These are phyloP conservation scores for Leptinotarsa texana DNA, from an alignment of 1,140 invertebrate genomes.

Conservation along the genomic window DNA sequence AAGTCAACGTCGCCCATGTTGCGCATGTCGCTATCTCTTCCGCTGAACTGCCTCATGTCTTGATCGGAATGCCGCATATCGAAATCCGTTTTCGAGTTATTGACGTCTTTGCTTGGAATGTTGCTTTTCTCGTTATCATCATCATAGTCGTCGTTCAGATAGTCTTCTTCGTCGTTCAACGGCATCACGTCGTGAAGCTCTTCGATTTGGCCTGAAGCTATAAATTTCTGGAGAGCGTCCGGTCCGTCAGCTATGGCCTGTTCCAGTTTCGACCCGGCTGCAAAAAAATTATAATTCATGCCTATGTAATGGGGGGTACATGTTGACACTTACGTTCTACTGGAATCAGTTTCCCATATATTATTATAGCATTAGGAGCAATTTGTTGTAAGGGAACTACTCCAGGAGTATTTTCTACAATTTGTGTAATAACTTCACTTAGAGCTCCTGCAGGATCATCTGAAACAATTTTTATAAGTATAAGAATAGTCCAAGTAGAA, in stretches of 20 bases:
- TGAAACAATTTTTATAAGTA: conserved; percentile 29
- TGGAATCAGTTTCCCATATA: conserved; percentile 77
- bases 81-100: conserved; percentile 32
- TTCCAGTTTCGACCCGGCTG: conserved; percentile 73
- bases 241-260: conserved; percentile 75
- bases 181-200: conserved; percentile 76
- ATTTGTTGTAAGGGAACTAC: conserved; percentile 72
- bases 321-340: conserved; percentile 65
- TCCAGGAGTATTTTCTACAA: conserved; percentile 73
- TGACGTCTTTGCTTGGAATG: neutral
- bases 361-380: conserved; percentile 74
- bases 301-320: neutral
- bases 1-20: conserved; percentile 39
- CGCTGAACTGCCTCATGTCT: conserved; percentile 40
- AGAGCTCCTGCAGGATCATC: conserved; percentile 65
- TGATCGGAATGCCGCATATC: conserved; percentile 41
- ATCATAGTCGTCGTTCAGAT: conserved; percentile 52
- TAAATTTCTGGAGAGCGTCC: conserved; percentile 73
- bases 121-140: conserved; percentile 28
- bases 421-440: conserved; percentile 68
- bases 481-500: too few relatives aligned
- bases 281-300: conserved; percentile 38
- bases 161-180: conserved; percentile 63
- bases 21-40: conserved; percentile 38
- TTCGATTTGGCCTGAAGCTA: conserved; percentile 77